A percentile compares a stretch with the other conserved stretches of the same genome.
Conservation (phyloP, 2,888 invertebrate species). For the Melanophora roralis region DNA sequence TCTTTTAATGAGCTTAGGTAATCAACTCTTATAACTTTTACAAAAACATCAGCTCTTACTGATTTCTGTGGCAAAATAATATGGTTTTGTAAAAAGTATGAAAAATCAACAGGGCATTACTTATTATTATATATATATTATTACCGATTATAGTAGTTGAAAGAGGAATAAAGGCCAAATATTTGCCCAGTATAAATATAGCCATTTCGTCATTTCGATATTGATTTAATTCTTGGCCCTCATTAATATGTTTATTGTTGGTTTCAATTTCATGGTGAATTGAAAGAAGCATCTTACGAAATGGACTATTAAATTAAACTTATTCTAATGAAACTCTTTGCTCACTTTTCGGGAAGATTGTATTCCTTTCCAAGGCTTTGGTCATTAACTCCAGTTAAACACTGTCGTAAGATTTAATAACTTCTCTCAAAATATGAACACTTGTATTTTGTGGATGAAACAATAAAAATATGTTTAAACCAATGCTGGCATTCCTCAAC, state of each 20-base stretch:
- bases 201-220: neutral
- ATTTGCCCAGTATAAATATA: neutral
- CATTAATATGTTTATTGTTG: neutral
- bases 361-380: neutral
- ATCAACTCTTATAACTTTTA: neutral
- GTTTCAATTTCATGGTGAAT: neutral
- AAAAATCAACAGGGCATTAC: neutral
- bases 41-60: conserved; percentile 9
- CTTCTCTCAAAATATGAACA: neutral
- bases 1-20: conserved; percentile 1
- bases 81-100: neutral
- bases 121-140: neutral
- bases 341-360: neutral
- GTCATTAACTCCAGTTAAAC: neutral
- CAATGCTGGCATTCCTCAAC: neutral
- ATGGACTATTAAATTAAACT: no score
- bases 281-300: neutral
- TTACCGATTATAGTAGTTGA: neutral
- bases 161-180: neutral
- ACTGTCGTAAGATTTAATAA: neutral
- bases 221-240: neutral
- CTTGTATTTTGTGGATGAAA: neutral
- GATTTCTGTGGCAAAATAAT: neutral
- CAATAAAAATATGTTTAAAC: neutral
- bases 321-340: no score